Conservation (phyloP, 2,888 invertebrate genomes). For the Idaea dimidiata region DNA sequence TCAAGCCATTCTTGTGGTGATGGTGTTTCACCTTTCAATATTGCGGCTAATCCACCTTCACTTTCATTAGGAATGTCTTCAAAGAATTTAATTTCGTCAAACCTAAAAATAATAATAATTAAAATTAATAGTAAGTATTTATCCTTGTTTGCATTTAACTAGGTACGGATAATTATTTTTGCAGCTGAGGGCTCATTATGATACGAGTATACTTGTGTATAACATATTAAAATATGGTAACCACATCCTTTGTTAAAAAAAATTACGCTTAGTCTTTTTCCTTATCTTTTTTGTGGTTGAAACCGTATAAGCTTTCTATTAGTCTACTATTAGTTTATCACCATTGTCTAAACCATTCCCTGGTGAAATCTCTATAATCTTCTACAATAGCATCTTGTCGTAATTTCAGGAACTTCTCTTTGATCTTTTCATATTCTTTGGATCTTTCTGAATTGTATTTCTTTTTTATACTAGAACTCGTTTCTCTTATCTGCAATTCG, state of each 20-base stretch:
- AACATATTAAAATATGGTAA: too few species aligned
- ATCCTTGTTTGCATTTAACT: background rate
- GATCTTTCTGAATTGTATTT: slow-evolving; percentile 41
- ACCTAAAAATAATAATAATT: slow-evolving; percentile 42
- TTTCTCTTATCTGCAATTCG: slow-evolving; percentile 23
- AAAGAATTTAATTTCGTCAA: slow-evolving; percentile 47
- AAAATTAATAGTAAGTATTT: background rate
- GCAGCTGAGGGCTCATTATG: too few species aligned
- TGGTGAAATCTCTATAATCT: slow-evolving; percentile 50
- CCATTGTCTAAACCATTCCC: slow-evolving; percentile 63
- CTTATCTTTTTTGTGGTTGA: background rate
- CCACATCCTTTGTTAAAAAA: too few species aligned
- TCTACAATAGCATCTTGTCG: slow-evolving; percentile 43
- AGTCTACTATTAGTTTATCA: slow-evolving; percentile 24
- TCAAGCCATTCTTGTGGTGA: slow-evolving; percentile 55
- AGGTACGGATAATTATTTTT: too few species aligned
- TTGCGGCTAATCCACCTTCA: slow-evolving; percentile 45
- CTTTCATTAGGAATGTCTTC: slow-evolving; percentile 53
- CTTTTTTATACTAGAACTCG: slow-evolving; percentile 21
- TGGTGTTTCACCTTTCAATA: slow-evolving; percentile 51
- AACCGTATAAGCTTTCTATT: background rate
- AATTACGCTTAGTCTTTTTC: too few species aligned
- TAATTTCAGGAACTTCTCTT: slow-evolving; percentile 36
- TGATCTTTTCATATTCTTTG: slow-evolving; percentile 32
- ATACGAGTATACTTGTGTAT: too few species aligned